Evolutionary conservation across 2,113 vertebrate genomes (phyloP), one percentile per base, ranked within the genome.

Genomic region (Amazona guildingii): DNA sequence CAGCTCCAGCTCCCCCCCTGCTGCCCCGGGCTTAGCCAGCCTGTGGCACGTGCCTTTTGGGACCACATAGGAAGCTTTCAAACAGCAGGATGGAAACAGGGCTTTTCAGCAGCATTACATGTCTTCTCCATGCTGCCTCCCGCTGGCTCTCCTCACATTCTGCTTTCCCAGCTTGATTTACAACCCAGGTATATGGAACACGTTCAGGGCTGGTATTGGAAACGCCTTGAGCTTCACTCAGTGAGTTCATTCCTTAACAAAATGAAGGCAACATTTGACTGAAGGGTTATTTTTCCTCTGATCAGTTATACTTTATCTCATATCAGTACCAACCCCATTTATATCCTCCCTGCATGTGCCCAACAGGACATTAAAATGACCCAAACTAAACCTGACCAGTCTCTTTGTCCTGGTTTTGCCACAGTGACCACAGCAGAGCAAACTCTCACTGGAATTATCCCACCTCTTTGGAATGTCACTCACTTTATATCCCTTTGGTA

Each of bases 1-100:
- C 0, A 2, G 49, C 35, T 41, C 31, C 1, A 1, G 1, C 29
- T 77, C 10, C 3, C 2, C 13, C 11, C 6, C 11, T 0, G 1
- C 67, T 44, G 77, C 55, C 75, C n/a, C 17, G 4, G 46, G 21
- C 7, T 27, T 25, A 48, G 49, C 64, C 0, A 1, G 17, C 59
- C 39, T 44, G 48, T 0, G 2, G 20, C 4, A 0, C 6, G 2
- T 24, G 19, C 14, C 23, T 73, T 78, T 3, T 74, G 76, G 39
- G 66, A 61, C 48, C 27, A n/a, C 41, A 39, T 2, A 7, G 48
- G 79, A 27, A 85, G 21, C 7, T 86, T 82, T 67, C 2, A 6
- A 61, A 37, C 73, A 51, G 43, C 11, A 35, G 7, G 63, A 59
- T 19, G 11, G 37, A 41, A 57, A 21, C 21, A 33, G 39, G 28